Base-by-base conservation (phyloP, 2,888 invertebrate genomes). In the Shargacucullia verbasci region DNA sequence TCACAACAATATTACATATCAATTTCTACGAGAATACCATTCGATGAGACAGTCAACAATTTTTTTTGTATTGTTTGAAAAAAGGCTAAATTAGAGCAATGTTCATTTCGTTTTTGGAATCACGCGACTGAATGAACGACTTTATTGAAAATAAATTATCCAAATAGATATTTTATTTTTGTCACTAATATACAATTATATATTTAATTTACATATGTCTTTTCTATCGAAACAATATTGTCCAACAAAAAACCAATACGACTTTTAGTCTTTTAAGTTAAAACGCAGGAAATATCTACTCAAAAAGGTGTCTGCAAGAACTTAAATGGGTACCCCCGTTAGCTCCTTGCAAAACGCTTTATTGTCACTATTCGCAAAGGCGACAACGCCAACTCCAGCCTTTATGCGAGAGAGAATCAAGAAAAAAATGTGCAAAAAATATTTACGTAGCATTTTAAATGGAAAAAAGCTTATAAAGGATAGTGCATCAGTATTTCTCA, bases 1-100 rank as follows among this genome's bases (percentile, higher is more conserved):
- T 79, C 81, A 73, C 78, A 81, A 78, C 76, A 81, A 82, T 80
- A 79, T 81, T 77, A 84, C 77, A 79, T 79, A 77, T 78, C 75
- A 79, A 78, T 80, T 74, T 69, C 65, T 54, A 58, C 37, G 59
- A 63, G 55, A 63, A 65, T 56, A 63, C 54, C 59, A 49, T 62
- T 71, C 64, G 50, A 72, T 67, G 56, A 38, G 64, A 67, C 31
- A 29, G 25, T 27, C 39, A 43, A 37, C 44, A 33, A 41, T 31
- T 38, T 27, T 60, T 44, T 52, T 55, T 35, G 41, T 52, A 53
- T 59, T 64, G 48, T 64, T 76, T 65, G 40, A 13, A 41, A 59
- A 10, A 47, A 5, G 10, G 34, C 45, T 7, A 25, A 44, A 15
- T 47, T 33, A 12, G 14, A 46, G 7, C 37, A 34, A 50, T 31